phyloP scores from a whole-genome alignment of 2,888 invertebrate genomes.

The Noctua pronuba region DNA sequence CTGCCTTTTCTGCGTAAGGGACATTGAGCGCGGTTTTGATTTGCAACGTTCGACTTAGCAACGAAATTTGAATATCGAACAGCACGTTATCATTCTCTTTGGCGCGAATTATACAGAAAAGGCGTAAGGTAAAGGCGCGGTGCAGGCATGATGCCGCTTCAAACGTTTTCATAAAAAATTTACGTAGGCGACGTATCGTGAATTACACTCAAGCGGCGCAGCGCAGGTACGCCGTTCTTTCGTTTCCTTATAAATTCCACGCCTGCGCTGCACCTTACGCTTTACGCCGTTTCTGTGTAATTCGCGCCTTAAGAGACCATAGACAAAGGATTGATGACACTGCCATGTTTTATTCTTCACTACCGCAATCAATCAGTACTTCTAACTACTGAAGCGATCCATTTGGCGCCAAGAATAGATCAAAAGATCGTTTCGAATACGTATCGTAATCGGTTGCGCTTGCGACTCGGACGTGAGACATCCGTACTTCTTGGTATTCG shows the following conservation, averaged over 20 bases:
- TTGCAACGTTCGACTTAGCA: not conserved
- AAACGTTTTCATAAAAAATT: too few relatives aligned
- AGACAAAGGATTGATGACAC: conserved; percentile 49
- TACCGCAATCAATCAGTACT: conserved; percentile 77
- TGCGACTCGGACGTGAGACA: conserved; percentile 80
- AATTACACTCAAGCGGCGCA: too few relatives aligned
- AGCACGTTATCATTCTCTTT: conserved; percentile 3
- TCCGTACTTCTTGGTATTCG: conserved; percentile 77
- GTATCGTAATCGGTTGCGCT: conserved; percentile 76
- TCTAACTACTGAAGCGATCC: conserved; percentile 73
- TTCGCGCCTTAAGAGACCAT: conserved; percentile 34
- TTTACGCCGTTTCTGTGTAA: too few relatives aligned
- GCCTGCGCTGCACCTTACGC: too few relatives aligned
- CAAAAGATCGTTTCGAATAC: conserved; percentile 79
- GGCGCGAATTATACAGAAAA: too few relatives aligned
- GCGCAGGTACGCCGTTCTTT: too few relatives aligned
- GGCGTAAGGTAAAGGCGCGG: too few relatives aligned
- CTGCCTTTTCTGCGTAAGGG: not conserved
- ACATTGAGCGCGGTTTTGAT: not conserved
- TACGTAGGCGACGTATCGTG: too few relatives aligned
- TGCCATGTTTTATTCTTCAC: conserved; percentile 67
- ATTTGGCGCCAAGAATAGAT: conserved; percentile 85
- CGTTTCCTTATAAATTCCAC: too few relatives aligned
- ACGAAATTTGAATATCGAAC: not conserved
- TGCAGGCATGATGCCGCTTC: too few relatives aligned